Conservation (phyloP, 2,888 invertebrate species). For the Leistus spinibarbis region DNA sequence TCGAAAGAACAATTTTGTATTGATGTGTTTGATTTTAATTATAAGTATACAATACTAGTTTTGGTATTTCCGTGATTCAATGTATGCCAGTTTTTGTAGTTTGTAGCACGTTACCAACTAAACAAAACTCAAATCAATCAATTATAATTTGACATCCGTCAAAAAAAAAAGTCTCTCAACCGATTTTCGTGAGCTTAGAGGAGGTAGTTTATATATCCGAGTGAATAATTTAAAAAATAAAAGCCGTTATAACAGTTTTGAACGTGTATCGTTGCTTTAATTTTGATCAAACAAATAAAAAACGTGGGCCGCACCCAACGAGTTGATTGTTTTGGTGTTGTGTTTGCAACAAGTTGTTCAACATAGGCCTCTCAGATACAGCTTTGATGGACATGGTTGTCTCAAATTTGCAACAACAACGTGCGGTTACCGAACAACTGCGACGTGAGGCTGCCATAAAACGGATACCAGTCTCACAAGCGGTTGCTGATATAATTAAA, state of each 20-base stretch:
- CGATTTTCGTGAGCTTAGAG: neutral
- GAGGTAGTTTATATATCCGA: neutral
- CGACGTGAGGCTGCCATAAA: constrained; percentile 88
- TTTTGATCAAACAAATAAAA: neutral
- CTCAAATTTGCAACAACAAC: constrained; percentile 92
- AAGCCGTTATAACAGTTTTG: neutral
- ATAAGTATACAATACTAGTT: neutral
- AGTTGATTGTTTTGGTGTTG: constrained; percentile 31
- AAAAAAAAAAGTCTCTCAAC: neutral
- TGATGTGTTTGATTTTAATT: neutral
- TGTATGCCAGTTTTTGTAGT: no score
- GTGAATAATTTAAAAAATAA: neutral
- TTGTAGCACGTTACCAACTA: neutral
- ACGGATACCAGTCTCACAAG: constrained; percentile 85
- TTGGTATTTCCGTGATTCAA: neutral
- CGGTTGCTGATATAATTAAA: constrained; percentile 91
- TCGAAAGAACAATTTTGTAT: neutral
- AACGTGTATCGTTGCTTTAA: neutral
- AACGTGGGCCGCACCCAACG: constrained; percentile 36
- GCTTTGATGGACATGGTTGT: constrained; percentile 94
- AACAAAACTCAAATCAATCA: neutral
- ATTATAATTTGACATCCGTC: constrained; percentile 8
- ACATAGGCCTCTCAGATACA: constrained; percentile 87
- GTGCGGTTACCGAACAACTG: constrained; percentile 90
- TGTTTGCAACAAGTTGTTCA: constrained; percentile 53